These are phyloP conservation scores for Ptychadena robeensis DNA, from an alignment of 2,797 vertebrate genomes.

Conservation along the genomic window DNA sequence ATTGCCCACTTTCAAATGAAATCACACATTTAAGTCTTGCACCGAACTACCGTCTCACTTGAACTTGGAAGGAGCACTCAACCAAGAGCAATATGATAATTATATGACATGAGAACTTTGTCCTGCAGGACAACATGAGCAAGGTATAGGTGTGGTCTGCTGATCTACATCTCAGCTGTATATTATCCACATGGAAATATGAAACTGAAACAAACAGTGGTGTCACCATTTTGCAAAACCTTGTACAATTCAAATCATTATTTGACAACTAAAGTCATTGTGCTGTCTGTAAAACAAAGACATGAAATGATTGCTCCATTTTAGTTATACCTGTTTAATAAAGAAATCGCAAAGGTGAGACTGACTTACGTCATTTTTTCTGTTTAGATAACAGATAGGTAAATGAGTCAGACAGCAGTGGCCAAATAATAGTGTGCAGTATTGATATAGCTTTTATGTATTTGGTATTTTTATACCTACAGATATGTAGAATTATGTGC, in stretches of 20 bases:
- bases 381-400: background rate
- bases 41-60: conserved; percentile 20
- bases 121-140: conserved; percentile 25
- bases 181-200: conserved; percentile 18
- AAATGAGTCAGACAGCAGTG: background rate
- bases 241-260: background rate
- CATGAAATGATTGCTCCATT: background rate
- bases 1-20: background rate
- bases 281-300: background rate
- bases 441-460: background rate
- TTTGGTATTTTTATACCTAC: background rate
- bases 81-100: conserved; percentile 11
- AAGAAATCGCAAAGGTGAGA: background rate
- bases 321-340: background rate
- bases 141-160: conserved; percentile 29
- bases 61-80: conserved; percentile 5
- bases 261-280: background rate
- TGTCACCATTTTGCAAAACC: background rate
- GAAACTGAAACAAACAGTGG: conserved; percentile 20
- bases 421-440: background rate
- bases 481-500: too few species aligned
- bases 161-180: background rate
- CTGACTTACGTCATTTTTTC: background rate
- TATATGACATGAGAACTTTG: conserved; percentile 52
- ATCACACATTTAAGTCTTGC: conserved; percentile 38